phyloP scores from a whole-genome alignment of 2,797 vertebrate genomes.

The Cryptoblepharus egeriae region DNA sequence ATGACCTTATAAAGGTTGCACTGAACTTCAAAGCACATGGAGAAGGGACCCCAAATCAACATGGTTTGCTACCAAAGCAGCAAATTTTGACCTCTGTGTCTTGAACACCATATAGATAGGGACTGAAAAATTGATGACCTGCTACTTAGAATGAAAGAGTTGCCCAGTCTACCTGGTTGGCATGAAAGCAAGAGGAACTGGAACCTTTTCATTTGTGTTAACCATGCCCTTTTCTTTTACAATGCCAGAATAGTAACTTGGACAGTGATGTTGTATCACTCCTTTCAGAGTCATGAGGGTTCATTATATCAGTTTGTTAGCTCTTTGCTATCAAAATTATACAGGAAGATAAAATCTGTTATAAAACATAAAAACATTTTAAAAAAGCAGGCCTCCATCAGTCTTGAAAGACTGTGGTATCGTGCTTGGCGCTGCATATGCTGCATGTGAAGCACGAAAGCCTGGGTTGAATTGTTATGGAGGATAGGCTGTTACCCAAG shows the following conservation, averaged over 20 bases:
- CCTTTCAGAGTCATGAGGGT: background rate
- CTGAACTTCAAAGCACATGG: background rate
- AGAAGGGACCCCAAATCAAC: background rate
- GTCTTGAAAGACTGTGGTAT: no score
- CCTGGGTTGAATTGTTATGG: no score
- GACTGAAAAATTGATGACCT: background rate
- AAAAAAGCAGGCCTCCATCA: no score
- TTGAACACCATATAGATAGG: background rate
- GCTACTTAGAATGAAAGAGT: background rate
- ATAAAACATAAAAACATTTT: constrained; percentile 7
- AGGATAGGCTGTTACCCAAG: no score
- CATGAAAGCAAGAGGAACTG: background rate
- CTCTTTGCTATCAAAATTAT: background rate
- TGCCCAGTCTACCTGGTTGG: background rate
- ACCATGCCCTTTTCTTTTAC: background rate
- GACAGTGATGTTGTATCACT: background rate
- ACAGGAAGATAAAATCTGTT: background rate
- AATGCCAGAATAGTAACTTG: background rate
- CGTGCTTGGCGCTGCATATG: no score
- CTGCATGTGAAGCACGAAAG: no score
- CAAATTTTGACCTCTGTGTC: background rate
- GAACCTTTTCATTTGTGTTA: background rate
- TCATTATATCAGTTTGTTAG: constrained; percentile 11
- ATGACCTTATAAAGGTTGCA: background rate
- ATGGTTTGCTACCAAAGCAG: background rate